Conservation (phyloP, 2,113 vertebrate species). For the Hydrolagus affinis region DNA sequence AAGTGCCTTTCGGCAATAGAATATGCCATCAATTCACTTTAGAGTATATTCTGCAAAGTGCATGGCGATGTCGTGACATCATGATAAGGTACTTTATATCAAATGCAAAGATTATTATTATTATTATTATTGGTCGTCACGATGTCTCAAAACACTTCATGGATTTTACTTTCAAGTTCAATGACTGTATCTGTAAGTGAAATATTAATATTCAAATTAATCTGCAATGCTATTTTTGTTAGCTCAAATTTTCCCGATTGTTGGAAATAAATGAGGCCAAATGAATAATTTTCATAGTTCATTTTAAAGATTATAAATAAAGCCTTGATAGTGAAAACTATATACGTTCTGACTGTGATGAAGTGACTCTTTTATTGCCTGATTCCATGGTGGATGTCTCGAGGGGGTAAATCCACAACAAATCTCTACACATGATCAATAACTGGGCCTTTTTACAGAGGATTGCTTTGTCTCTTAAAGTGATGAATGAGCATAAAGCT, state of each 20-base stretch:
- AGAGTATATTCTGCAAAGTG: no score
- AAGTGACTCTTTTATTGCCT: not conserved
- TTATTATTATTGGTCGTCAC: no score
- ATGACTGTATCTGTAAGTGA: no score
- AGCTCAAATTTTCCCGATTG: not conserved
- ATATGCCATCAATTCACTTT: no score
- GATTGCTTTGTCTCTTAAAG: not conserved
- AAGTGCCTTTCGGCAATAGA: no score
- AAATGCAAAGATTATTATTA: no score
- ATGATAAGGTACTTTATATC: no score
- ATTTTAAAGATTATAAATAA: not conserved
- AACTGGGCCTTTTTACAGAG: not conserved
- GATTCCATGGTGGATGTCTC: not conserved
- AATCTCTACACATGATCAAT: not conserved
- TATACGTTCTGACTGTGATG: conserved; percentile 6
- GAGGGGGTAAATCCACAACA: not conserved
- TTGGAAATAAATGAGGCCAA: not conserved
- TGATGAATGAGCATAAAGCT: not conserved
- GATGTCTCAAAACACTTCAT: no score
- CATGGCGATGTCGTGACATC: no score
- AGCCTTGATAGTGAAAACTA: not conserved
- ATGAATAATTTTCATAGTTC: not conserved
- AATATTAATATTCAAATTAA: no score
- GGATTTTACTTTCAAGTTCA: no score
- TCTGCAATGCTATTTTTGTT: not conserved